Percentiles rank a stretch among this genome's conserved stretches.
phyloP scores from a whole-genome alignment of 2,797 vertebrate genomes.

The Caiman crocodilus region DNA sequence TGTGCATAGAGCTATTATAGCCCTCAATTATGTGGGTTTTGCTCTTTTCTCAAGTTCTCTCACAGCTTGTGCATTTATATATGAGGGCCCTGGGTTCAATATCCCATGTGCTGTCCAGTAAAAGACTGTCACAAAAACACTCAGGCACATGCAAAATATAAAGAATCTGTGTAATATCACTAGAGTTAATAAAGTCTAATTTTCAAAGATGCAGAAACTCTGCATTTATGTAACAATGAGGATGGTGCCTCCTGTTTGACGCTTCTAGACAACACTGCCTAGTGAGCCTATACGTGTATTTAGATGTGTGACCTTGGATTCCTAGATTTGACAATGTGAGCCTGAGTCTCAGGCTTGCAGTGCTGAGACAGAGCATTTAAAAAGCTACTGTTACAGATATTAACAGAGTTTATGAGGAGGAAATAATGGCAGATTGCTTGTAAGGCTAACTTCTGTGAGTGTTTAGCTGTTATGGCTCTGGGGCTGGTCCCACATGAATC shows the following conservation, averaged over 20 bases:
- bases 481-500: background rate
- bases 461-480: background rate
- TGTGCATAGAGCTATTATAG: no score
- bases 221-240: accelerated
- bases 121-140: no score
- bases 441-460: background rate
- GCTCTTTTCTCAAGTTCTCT: no score
- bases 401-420: background rate
- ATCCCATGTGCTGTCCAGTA: no score
- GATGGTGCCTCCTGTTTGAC: background rate
- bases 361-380: background rate
- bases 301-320: background rate
- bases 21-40: no score
- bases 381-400: background rate
- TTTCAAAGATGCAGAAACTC: background rate
- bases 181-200: background rate
- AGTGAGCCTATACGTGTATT: background rate
- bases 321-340: background rate
- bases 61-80: no score
- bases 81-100: no score
- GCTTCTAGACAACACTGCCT: background rate
- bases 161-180: background rate
- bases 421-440: background rate
- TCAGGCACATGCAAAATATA: background rate
- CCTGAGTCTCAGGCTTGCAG: background rate